phyloP scores from a whole-genome alignment of 2,113 vertebrate genomes.

The Pachycephala philippinensis region DNA sequence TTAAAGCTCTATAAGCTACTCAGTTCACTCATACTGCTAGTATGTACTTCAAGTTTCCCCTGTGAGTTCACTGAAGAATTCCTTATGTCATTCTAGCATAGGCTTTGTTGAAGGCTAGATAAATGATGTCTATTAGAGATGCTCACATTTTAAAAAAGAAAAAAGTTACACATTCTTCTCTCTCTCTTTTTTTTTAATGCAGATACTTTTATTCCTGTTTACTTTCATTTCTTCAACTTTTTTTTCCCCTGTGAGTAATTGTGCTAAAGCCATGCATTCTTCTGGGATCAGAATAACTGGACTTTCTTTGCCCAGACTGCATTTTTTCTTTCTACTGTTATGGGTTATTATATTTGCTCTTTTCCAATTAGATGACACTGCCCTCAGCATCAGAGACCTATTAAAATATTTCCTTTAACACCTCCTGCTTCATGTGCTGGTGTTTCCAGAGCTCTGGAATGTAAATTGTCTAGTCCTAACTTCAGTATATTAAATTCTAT shows the following conservation, averaged over 20 bases:
- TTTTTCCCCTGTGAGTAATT: neutral
- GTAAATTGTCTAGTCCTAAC: neutral
- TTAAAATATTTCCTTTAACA: slow-evolving; percentile 19
- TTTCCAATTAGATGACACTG: neutral
- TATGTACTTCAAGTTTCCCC: neutral
- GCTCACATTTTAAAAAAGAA: neutral
- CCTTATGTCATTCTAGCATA: neutral
- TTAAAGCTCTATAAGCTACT: neutral
- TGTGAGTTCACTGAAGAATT: neutral
- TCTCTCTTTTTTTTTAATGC: neutral
- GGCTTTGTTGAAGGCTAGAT: neutral
- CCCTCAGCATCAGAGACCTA: neutral
- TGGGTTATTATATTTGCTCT: neutral
- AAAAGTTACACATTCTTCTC: neutral
- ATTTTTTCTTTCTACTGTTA: neutral
- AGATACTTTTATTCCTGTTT: neutral
- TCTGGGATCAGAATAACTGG: neutral
- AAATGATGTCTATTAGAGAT: neutral
- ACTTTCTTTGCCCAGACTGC: neutral
- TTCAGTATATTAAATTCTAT: neutral
- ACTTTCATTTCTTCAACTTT: neutral
- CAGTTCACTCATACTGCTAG: neutral
- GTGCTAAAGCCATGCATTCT: neutral
- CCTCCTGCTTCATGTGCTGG: neutral
- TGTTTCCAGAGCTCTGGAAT: neutral